A percentile compares a stretch with the other conserved stretches of the same genome.
Evolutionary conservation across 2,113 vertebrate species (phyloP).

Genomic region (Dasyornis broadbenti): DNA sequence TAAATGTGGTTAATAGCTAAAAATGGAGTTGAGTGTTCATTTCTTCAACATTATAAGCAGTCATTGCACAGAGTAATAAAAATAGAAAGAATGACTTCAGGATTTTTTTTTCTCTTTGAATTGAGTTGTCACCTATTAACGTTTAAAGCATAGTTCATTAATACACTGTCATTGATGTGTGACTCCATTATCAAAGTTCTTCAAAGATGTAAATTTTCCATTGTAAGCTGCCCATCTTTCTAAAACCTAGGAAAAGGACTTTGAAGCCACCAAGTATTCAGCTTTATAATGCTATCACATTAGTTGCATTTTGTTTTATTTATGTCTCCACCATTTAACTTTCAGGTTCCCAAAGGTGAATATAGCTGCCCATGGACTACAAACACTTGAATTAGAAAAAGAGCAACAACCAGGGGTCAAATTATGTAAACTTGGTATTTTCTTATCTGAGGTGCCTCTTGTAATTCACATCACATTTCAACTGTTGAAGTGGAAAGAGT

Average conservation of each 20-base stretch:
- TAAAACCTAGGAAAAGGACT: not conserved
- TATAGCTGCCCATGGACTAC: not conserved
- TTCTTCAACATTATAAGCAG: conserved; percentile 25
- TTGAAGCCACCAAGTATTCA: not conserved
- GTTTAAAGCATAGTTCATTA: conserved; percentile 24
- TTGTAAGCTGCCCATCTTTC: not conserved
- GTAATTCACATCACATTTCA: not conserved
- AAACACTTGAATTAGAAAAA: not conserved
- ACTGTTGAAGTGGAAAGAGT: not conserved
- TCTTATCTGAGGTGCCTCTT: not conserved
- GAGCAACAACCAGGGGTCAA: not conserved
- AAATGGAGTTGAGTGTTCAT: conserved; percentile 23
- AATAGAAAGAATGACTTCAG: conserved; percentile 27
- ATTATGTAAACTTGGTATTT: not conserved
- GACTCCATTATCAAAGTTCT: conserved; percentile 14
- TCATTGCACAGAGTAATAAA: conserved; percentile 18
- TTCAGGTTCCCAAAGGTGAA: not conserved
- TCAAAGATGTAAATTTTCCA: not conserved
- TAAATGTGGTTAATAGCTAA: conserved; percentile 42
- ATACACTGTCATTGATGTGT: not conserved
- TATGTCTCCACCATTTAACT: not conserved
- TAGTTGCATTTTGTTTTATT: not conserved
- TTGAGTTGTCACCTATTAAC: conserved; percentile 30
- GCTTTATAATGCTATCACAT: not conserved
- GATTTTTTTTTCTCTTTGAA: not conserved